Evolutionary conservation across 2,113 vertebrate species (phyloP), one percentile per base, ranked within the genome.

Genomic region (Trochalopteron elliotii): DNA sequence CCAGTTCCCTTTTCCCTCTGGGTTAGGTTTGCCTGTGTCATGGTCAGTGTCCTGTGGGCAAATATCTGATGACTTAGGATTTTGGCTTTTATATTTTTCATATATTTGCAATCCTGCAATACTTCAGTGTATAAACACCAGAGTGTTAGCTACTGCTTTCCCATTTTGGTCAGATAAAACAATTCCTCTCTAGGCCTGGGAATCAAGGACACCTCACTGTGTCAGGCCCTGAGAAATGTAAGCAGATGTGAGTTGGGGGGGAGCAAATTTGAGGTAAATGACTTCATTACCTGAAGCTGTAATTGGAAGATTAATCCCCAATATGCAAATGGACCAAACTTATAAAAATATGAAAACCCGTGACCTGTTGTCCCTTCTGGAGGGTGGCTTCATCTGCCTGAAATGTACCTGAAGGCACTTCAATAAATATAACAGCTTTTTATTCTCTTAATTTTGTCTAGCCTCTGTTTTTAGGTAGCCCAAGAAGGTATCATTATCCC

Each of bases 301-400:
- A 53, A 27, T 28, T 64, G 47, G 31, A 42, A 42, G 11, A n/a
- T 42, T 18, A 64, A 28, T 9, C 18, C 5, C 18, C 23, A 78
- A 14, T n/a, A 28, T 42, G 47, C 7, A 53, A 64, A 64, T 9
- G 4, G 4, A 14, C 7, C 60, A 64, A 78, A 64, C 7, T 42
- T 35, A 44, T 7, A 28, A 52, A 64, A 52, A 16, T 17, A 10
- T n/a, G 10, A 21, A 78, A 77, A 63, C 10, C 23, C 1, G 1
- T 20, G 45, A 63, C 13, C 8, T 1, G 0, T 42, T 0, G 1
- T 17, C n/a, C n/a, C n/a, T n/a, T n/a, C n/a, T n/a, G 17, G 15
- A 17, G 12, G 20, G 3, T 4, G 6, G 30, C 18, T 63, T 52
- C 4, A 4, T 14, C 50, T 40, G 15, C 30, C 30, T 33, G 21